Evolutionary conservation across 2,113 vertebrate genomes (phyloP).

Genomic region (Megatriorchis doriae): DNA sequence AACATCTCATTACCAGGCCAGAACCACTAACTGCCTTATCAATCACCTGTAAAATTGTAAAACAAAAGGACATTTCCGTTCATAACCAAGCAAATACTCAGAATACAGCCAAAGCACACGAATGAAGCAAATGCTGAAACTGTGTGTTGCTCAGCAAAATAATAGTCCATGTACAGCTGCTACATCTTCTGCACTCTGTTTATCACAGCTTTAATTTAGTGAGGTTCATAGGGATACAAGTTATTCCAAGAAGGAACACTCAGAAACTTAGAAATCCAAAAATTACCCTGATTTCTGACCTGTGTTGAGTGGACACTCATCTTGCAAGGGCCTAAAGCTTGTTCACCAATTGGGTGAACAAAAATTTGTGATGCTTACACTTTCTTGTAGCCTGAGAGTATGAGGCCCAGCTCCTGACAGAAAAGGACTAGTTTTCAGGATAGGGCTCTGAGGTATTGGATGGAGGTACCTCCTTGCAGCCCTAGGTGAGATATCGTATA

Average conservation of each 20-base stretch:
- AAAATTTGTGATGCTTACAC: background rate
- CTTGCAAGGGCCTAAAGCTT: background rate
- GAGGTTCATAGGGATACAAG: background rate
- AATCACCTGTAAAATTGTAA: constrained; percentile 63
- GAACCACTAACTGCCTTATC: constrained; percentile 68
- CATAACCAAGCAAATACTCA: background rate
- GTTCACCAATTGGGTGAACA: background rate
- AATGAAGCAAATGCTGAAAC: background rate
- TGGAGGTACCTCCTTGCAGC: background rate
- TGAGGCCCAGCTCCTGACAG: background rate
- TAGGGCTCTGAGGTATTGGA: too few relatives aligned
- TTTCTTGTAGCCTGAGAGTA: background rate
- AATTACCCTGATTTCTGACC: background rate
- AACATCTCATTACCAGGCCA: constrained; percentile 61
- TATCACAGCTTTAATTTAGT: background rate
- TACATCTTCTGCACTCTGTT: background rate
- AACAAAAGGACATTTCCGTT: background rate
- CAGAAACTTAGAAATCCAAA: background rate
- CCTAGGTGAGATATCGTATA: background rate
- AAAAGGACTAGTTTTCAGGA: background rate
- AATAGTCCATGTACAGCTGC: background rate
- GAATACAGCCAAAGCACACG: background rate
- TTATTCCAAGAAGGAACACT: background rate
- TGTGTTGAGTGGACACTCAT: background rate
- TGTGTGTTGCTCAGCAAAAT: background rate